Percentiles rank a stretch among this genome's conserved stretches.
Evolutionary conservation across 2,113 vertebrate species (phyloP).

Genomic region (Petaurus breviceps): DNA sequence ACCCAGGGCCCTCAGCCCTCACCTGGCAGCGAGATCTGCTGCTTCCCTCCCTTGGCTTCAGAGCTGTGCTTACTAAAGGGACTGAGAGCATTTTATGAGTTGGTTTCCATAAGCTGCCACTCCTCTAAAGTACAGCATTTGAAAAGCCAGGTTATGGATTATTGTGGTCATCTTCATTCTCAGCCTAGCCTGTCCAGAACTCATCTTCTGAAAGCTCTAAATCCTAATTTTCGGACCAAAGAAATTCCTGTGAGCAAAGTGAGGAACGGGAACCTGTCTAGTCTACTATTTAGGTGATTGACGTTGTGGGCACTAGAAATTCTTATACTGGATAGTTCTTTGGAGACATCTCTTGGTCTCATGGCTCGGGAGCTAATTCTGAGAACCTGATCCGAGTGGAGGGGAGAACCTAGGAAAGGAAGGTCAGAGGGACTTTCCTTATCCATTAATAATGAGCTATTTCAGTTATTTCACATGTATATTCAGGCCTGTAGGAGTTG

Average conservation of each 20-base stretch:
- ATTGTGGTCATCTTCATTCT: neutral
- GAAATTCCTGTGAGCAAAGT: slow-evolving; percentile 9
- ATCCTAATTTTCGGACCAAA: slow-evolving; percentile 55
- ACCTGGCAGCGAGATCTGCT: rapidly evolving
- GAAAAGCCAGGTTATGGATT: rapidly evolving
- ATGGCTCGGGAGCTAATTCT: too few relatives aligned
- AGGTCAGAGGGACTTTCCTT: neutral
- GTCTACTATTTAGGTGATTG: neutral
- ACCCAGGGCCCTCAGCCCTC: rapidly evolving
- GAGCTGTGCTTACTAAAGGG: rapidly evolving
- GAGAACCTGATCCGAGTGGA: neutral
- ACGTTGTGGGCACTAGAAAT: neutral
- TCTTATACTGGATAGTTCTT: neutral
- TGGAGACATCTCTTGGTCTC: neutral
- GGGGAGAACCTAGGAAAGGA: neutral
- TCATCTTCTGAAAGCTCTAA: neutral
- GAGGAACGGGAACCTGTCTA: neutral
- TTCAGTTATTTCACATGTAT: neutral
- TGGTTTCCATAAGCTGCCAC: rapidly evolving
- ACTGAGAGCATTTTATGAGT: neutral
- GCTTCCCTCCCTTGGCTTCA: rapidly evolving
- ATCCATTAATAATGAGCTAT: neutral
- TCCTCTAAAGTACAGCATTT: rapidly evolving
- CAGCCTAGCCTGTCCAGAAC: neutral
- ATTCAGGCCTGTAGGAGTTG: rapidly evolving